phyloP scores from a whole-genome alignment of 2,797 vertebrate genomes.

The Phyllotis vaccarum region DNA sequence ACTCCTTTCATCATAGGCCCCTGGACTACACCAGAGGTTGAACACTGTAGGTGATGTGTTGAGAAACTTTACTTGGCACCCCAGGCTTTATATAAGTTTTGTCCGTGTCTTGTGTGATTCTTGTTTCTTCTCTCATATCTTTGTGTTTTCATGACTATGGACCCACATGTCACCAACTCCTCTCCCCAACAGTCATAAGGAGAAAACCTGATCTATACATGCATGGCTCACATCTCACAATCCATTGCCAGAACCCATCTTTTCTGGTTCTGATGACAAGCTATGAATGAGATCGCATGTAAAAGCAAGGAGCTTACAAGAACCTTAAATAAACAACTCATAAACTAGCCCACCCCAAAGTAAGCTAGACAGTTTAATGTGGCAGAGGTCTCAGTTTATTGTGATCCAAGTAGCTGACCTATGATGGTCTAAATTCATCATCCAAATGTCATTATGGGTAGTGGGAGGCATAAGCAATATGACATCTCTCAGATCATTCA shows the following conservation, averaged over 20 bases:
- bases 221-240: neutral
- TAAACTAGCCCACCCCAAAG: too few species aligned
- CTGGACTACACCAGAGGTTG: neutral
- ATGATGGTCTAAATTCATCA: neutral
- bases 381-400: accelerated
- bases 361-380: neutral
- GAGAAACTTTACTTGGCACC: neutral
- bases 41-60: accelerated
- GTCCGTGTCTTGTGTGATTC: neutral
- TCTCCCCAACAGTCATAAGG: neutral
- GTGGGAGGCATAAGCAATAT: neutral
- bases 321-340: neutral
- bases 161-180: accelerated
- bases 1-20: neutral
- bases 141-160: neutral
- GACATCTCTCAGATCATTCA: neutral
- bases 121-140: neutral
- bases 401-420: neutral
- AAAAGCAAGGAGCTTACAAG: neutral
- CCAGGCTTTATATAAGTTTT: neutral
- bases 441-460: too few species aligned
- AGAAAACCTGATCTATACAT: too few species aligned
- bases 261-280: neutral
- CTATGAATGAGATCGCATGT: too few species aligned
- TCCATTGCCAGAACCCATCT: accelerated